These are phyloP conservation scores for Triplophysa dalaica DNA, from an alignment of 2,113 vertebrate species.

Conservation along the genomic window DNA sequence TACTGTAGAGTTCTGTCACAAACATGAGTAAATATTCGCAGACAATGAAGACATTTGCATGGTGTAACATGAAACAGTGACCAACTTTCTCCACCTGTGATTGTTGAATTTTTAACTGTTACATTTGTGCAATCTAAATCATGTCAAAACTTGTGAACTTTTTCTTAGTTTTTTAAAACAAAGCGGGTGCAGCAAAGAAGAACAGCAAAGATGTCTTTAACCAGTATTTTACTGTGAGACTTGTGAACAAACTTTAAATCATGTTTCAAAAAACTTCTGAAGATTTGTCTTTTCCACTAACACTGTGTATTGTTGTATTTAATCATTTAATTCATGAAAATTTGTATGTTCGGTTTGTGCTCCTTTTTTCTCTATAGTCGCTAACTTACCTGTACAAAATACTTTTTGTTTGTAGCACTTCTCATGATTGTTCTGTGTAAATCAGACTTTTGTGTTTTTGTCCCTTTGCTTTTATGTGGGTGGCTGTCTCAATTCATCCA, in stretches of 20 bases:
- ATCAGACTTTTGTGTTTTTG: neutral
- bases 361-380: too few relatives aligned
- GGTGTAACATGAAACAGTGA: neutral
- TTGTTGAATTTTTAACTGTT: neutral
- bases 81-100: neutral
- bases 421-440: too few relatives aligned
- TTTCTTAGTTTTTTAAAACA: neutral
- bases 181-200: too few relatives aligned
- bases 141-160: neutral
- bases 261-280: too few relatives aligned
- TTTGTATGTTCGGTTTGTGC: too few relatives aligned
- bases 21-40: constrained; percentile 26
- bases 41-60: neutral
- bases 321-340: too few relatives aligned
- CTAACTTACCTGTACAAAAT: too few relatives aligned
- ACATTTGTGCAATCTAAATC: constrained; percentile 28
- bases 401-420: too few relatives aligned
- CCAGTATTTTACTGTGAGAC: too few relatives aligned
- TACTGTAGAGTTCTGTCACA: neutral
- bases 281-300: too few relatives aligned
- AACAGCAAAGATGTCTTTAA: neutral
- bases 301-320: too few relatives aligned
- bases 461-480: constrained; percentile 3
- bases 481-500: neutral
- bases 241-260: too few relatives aligned